Evolutionary conservation across 2,888 invertebrate species (phyloP).

Genomic region (Limulus polyphemus): DNA sequence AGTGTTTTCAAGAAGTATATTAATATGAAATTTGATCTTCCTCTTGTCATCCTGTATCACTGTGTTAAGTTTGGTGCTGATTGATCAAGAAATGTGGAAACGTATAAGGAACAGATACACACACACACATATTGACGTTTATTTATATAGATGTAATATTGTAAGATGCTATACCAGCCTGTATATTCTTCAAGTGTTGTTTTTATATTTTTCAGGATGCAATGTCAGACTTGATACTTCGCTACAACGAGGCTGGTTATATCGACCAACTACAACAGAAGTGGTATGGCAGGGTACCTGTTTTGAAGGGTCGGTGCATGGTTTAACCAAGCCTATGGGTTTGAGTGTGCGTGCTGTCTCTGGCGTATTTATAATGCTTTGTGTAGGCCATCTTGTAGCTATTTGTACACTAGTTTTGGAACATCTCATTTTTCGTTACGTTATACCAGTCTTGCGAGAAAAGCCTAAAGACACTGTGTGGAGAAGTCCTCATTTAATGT

Average conservation of each 20-base stretch:
- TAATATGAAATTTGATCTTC: too few relatives aligned
- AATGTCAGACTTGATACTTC: constrained; percentile 67
- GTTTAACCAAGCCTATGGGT: constrained; percentile 55
- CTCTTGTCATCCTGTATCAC: too few relatives aligned
- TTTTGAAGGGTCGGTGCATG: constrained; percentile 37
- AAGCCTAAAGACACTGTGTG: constrained; percentile 75
- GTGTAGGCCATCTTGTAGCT: constrained; percentile 65
- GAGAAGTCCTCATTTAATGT: constrained; percentile 85
- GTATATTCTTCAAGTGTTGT: too few relatives aligned
- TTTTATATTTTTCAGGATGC: constrained; percentile 48
- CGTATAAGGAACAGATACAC: too few relatives aligned
- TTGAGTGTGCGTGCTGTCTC: constrained; percentile 72
- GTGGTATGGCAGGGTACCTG: constrained; percentile 83
- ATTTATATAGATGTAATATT: too few relatives aligned
- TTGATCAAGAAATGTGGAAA: too few relatives aligned
- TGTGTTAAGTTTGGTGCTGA: too few relatives aligned
- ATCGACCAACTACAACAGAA: constrained; percentile 75
- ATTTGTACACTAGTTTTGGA: constrained; percentile 68
- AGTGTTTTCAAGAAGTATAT: too few relatives aligned
- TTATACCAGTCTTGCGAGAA: constrained; percentile 64
- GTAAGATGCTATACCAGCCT: too few relatives aligned
- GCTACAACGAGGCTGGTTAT: constrained; percentile 69
- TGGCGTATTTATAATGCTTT: constrained; percentile 58
- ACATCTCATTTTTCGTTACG: constrained; percentile 77
- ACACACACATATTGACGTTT: too few relatives aligned